Evolutionary conservation across 2,888 invertebrate species (phyloP).

Genomic region (Campoletis raptor): DNA sequence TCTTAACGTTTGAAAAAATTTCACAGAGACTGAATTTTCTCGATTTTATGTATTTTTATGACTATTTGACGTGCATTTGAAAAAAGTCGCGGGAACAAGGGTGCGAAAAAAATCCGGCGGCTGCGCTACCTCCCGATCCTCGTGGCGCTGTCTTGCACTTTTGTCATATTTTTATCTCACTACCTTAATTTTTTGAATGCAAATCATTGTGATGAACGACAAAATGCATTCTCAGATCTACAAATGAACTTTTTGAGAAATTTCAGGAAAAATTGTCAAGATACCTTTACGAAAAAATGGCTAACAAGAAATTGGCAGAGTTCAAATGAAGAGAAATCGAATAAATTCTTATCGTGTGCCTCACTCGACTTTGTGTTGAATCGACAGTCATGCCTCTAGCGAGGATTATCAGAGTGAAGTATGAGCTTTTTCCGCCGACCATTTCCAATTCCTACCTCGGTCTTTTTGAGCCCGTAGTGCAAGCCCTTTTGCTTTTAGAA

Average conservation of each 20-base stretch:
- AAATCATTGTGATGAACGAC: not conserved
- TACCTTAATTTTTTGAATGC: not conserved
- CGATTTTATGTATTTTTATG: not conserved
- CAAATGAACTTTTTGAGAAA: not conserved
- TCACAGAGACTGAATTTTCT: not conserved
- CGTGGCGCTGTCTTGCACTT: not conserved
- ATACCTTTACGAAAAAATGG: no score
- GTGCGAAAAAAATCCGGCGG: not conserved
- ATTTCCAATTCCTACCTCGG: not conserved
- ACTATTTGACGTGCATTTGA: not conserved
- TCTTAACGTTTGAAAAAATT: not conserved
- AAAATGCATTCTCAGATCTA: not conserved
- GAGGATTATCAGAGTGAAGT: not conserved
- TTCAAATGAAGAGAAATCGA: not conserved
- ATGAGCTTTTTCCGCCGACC: not conserved
- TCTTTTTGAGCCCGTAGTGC: constrained; percentile 29
- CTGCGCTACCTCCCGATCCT: not conserved
- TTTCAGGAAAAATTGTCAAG: not conserved
- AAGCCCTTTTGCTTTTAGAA: constrained; percentile 20
- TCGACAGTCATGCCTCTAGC: not conserved
- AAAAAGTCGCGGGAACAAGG: not conserved
- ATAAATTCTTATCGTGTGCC: not conserved
- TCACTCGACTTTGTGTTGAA: not conserved
- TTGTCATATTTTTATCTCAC: not conserved
- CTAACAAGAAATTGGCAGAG: not conserved